These are phyloP conservation scores for Phania funesta DNA, from an alignment of 2,888 invertebrate genomes.

Conservation along the genomic window DNA sequence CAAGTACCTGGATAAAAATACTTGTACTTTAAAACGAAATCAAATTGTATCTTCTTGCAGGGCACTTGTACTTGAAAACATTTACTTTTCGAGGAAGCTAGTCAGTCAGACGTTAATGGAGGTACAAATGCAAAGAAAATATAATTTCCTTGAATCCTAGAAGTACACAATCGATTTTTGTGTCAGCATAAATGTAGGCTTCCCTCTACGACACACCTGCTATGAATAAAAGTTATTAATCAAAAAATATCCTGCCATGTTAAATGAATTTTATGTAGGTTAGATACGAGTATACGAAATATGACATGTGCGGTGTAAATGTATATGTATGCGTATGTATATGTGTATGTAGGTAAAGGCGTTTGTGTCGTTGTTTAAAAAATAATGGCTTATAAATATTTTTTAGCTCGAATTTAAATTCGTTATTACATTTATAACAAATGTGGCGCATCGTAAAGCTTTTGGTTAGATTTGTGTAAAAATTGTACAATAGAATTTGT, in stretches of 20 bases:
- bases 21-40: no score
- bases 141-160: conserved; percentile 5
- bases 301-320: neutral
- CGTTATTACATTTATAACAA: conserved; percentile 30
- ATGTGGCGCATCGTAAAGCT: neutral
- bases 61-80: no score
- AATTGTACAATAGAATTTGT: neutral
- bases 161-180: conserved; percentile 5
- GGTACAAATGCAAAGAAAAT: no score
- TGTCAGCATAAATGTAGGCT: neutral
- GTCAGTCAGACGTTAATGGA: no score
- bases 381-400: neutral
- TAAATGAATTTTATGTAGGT: neutral
- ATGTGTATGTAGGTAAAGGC: no score
- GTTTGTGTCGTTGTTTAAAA: no score
- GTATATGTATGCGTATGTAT: no score
- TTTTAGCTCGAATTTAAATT: conserved; percentile 3
- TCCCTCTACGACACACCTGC: conserved; percentile 24
- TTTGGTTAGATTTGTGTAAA: neutral
- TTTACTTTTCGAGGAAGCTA: no score
- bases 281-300: no score
- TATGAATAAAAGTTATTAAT: conserved; percentile 49
- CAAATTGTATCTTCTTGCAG: no score
- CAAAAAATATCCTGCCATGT: conserved; percentile 24
- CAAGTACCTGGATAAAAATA: no score